Conservation (phyloP, 2,797 vertebrate genomes). For the Monodelphis domestica region DNA sequence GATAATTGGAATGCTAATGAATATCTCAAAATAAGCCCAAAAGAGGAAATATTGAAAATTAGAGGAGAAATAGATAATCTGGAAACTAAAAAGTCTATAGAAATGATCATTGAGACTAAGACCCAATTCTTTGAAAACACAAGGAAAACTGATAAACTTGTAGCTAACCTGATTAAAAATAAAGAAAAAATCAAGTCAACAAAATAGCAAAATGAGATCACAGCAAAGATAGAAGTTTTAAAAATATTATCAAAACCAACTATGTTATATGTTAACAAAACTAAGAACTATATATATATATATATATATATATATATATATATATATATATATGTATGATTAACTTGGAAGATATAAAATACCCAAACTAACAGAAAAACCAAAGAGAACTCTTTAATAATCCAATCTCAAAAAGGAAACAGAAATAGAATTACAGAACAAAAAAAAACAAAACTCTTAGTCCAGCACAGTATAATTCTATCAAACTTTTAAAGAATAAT, state of each 20-base stretch:
- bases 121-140: background rate
- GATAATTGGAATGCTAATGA: background rate
- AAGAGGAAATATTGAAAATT: background rate
- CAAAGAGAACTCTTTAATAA: background rate
- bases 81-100: background rate
- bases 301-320: no score
- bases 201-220: background rate
- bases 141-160: background rate
- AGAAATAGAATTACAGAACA: background rate
- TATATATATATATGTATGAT: no score
- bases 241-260: background rate
- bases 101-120: background rate
- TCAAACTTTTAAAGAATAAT: background rate
- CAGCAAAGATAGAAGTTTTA: background rate
- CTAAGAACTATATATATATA: no score
- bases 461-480: background rate
- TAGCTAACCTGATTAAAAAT: background rate
- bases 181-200: background rate
- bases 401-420: background rate
- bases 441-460: background rate
- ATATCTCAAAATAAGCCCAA: background rate
- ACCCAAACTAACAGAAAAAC: background rate
- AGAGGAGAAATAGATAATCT: background rate
- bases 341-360: background rate
- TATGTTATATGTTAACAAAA: background rate